Conservation (phyloP, 2,888 invertebrate species). For the Teleogryllus oceanicus region DNA sequence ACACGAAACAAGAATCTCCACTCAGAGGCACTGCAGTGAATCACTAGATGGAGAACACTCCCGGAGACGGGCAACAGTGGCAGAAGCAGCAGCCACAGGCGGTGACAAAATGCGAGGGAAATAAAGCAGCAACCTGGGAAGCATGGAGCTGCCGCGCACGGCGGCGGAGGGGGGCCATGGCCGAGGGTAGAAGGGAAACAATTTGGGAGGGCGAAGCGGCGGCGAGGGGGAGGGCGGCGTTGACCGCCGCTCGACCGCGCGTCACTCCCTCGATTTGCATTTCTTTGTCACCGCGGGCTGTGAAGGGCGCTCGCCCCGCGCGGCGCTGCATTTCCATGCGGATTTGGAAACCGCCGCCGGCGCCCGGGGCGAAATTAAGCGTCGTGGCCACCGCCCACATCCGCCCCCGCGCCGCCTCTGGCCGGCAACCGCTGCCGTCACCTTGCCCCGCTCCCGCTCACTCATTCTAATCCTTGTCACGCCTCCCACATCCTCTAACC, state of each 20-base stretch:
- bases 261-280: not conserved
- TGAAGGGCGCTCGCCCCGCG: not conserved
- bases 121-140: too few species aligned
- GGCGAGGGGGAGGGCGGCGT: not conserved
- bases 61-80: too few species aligned
- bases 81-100: too few species aligned
- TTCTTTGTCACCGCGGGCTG: not conserved
- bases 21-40: too few species aligned
- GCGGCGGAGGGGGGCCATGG: too few species aligned
- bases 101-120: too few species aligned
- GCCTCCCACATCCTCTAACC: too few species aligned
- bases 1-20: too few species aligned
- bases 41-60: too few species aligned
- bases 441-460: not conserved
- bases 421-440: not conserved
- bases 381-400: not conserved
- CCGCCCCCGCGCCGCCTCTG: not conserved
- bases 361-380: constrained; percentile 6
- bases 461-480: too few species aligned
- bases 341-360: constrained; percentile 18
- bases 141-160: too few species aligned
- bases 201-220: not conserved
- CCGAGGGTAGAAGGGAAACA: too few species aligned
- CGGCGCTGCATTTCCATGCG: not conserved
- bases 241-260: not conserved